Conservation (phyloP, 2,797 vertebrate species). For the Heterohyrax brucei region DNA sequence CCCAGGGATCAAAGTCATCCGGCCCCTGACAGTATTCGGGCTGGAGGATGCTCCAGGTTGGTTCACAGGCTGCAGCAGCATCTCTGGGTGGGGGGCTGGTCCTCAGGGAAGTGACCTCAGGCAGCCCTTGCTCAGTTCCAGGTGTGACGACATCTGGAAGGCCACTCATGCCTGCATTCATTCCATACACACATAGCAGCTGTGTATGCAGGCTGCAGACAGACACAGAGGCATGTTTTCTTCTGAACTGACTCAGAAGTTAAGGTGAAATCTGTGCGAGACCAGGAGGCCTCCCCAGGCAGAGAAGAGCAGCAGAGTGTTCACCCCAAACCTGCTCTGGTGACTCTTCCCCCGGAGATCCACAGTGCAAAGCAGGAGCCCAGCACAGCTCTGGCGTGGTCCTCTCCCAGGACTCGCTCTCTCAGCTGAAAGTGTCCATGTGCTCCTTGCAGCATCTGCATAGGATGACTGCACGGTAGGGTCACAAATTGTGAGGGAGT, state of each 20-base stretch:
- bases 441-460: not conserved
- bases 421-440: rapidly evolving
- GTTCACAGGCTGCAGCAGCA: rapidly evolving
- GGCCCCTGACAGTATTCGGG: constrained; percentile 85
- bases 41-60: constrained; percentile 84
- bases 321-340: not conserved
- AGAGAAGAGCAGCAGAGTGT: not conserved
- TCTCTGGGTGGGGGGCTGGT: not conserved
- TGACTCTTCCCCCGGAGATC: not conserved
- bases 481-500: not conserved
- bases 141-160: not conserved
- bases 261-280: not conserved
- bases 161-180: not conserved
- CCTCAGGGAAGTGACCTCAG: not conserved
- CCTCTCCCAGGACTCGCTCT: not conserved
- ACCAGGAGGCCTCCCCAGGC: not conserved
- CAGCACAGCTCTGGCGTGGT: no score
- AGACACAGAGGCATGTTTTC: not conserved
- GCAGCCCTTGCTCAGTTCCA: not conserved
- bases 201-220: not conserved
- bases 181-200: not conserved
- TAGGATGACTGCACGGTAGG: not conserved
- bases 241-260: not conserved
- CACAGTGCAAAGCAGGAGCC: no score
- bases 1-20: constrained; percentile 84